Evolutionary conservation across 2,888 invertebrate species (phyloP).

Genomic region (Euclidia mi): DNA sequence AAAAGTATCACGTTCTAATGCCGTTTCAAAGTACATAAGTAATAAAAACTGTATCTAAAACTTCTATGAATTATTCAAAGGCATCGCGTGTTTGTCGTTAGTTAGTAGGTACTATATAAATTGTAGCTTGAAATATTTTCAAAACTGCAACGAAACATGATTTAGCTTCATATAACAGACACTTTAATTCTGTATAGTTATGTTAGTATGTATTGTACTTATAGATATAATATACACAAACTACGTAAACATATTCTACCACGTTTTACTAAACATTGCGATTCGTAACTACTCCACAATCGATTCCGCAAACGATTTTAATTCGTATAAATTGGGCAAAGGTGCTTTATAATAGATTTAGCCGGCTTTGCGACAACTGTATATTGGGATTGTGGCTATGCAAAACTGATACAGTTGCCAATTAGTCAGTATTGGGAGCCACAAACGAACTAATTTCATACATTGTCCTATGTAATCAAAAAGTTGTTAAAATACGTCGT

Average conservation of each 20-base stretch:
- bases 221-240: not conserved
- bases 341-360: constrained; percentile 70
- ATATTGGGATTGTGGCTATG: constrained; percentile 62
- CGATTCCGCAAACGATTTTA: constrained; percentile 62
- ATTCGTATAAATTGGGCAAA: constrained; percentile 69
- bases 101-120: constrained; percentile 55
- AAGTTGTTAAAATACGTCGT: constrained; percentile 13
- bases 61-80: constrained; percentile 68
- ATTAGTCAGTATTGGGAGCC: constrained; percentile 63
- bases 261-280: constrained; percentile 33
- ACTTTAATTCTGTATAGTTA: constrained; percentile 39
- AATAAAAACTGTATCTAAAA: constrained; percentile 61
- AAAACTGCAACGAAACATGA: constrained; percentile 66
- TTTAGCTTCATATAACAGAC: constrained; percentile 56
- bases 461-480: constrained; percentile 23
- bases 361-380: constrained; percentile 64
- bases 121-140: constrained; percentile 60
- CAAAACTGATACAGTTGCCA: constrained; percentile 64
- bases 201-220: not conserved
- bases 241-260: constrained; percentile 9
- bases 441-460: constrained; percentile 50
- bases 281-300: constrained; percentile 43
- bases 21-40: constrained; percentile 31
- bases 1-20: constrained; percentile 28
- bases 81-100: constrained; percentile 65